phyloP scores from a whole-genome alignment of 2,888 invertebrate genomes.

The Octonoba sinensis region DNA sequence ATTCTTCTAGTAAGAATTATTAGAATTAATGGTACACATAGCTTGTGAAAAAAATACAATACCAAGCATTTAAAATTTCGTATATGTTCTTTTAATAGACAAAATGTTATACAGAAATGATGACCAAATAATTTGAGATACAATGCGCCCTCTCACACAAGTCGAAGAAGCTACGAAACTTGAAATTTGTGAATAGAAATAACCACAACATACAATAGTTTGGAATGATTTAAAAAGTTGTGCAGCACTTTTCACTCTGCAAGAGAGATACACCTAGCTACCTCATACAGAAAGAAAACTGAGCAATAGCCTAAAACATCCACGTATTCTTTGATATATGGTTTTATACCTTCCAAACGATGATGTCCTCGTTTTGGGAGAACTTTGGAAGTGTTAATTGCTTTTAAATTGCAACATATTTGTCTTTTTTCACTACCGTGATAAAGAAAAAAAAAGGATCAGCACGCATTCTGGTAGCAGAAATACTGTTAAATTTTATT shows the following conservation, averaged over 20 bases:
- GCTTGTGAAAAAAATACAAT: too few relatives aligned
- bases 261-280: conserved; percentile 1
- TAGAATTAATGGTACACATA: too few relatives aligned
- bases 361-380: too few relatives aligned
- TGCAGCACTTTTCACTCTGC: conserved; percentile 18
- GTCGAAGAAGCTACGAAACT: conserved; percentile 36
- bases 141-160: conserved; percentile 9
- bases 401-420: too few relatives aligned
- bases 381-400: too few relatives aligned
- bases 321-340: background rate
- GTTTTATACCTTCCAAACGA: too few relatives aligned
- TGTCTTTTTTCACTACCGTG: too few relatives aligned
- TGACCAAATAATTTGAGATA: conserved; percentile 40
- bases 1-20: too few relatives aligned
- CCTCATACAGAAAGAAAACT: background rate
- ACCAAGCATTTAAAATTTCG: conserved; percentile 10
- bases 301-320: background rate
- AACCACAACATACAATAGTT: conserved; percentile 21
- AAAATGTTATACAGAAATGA: conserved; percentile 45
- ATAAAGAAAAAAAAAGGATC: too few relatives aligned
- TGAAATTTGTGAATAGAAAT: conserved; percentile 25
- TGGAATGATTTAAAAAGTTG: conserved; percentile 29
- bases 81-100: conserved; percentile 56
- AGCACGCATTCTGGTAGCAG: too few relatives aligned
- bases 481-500: too few relatives aligned